phyloP scores from a whole-genome alignment of 2,797 vertebrate species.

The Merluccius polli region DNA sequence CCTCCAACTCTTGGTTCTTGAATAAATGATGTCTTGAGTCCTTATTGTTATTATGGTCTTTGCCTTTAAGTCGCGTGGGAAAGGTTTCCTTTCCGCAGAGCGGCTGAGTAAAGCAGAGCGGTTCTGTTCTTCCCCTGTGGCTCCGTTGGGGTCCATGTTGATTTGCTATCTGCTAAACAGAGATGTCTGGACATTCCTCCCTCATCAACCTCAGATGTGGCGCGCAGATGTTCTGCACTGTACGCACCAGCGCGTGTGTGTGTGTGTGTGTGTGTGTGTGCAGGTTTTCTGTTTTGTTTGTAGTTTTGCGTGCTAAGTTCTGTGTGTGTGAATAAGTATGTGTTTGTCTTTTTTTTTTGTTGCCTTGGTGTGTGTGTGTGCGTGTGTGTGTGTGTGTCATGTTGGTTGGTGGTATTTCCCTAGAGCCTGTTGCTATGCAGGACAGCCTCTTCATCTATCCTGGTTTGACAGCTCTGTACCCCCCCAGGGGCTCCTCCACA shows the following conservation, averaged over 20 bases:
- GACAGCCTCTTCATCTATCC: slow-evolving; percentile 71
- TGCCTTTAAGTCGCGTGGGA: no score
- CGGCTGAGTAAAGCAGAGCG: not conserved
- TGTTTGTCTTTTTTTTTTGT: slow-evolving; percentile 1
- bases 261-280: slow-evolving; percentile 24
- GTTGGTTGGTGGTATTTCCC: slow-evolving; percentile 65
- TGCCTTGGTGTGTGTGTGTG: not conserved
- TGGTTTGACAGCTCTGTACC: slow-evolving; percentile 65
- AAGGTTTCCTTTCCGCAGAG: no score
- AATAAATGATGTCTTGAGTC: no score
- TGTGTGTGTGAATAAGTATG: slow-evolving; percentile 11
- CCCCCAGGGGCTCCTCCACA: slow-evolving; percentile 41
- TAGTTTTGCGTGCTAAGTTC: not conserved
- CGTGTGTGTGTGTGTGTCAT: slow-evolving; percentile 30
- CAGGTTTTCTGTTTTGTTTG: not conserved
- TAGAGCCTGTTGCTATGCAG: slow-evolving; percentile 66
- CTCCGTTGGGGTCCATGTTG: slow-evolving; percentile 36
- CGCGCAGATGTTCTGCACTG: slow-evolving; percentile 16
- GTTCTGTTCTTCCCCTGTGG: not conserved
- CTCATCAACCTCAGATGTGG: slow-evolving; percentile 50
- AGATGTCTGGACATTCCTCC: slow-evolving; percentile 48
- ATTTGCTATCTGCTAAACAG: slow-evolving; percentile 31
- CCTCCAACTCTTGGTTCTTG: no score
- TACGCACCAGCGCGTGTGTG: not conserved
- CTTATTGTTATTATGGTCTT: no score